Evolutionary conservation across 2,797 vertebrate genomes (phyloP).

Genomic region (Tangara arthus): DNA sequence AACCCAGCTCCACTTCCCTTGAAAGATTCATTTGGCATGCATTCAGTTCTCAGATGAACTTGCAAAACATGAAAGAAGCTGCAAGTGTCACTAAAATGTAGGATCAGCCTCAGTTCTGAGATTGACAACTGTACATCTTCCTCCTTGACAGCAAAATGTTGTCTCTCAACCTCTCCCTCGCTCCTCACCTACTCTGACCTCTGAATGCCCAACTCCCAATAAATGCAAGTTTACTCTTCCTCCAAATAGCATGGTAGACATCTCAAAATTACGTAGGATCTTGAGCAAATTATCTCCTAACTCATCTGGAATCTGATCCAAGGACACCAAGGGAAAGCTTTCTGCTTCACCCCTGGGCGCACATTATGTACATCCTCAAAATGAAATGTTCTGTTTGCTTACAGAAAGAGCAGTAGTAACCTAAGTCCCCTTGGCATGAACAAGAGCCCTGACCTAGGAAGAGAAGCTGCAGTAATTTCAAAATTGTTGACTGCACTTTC

Average conservation of each 20-base stretch:
- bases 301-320: not conserved
- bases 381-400: not conserved
- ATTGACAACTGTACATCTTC: not conserved
- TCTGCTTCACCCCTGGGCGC: not conserved
- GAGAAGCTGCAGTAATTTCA: slow-evolving; percentile 49
- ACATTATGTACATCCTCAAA: not conserved
- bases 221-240: not conserved
- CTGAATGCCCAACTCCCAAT: not conserved
- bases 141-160: not conserved
- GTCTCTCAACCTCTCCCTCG: not conserved
- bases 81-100: not conserved
- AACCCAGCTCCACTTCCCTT: slow-evolving; percentile 17
- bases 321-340: not conserved
- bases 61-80: slow-evolving; percentile 23
- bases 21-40: slow-evolving; percentile 30
- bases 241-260: not conserved
- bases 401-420: not conserved
- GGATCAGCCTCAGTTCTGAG: not conserved
- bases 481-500: slow-evolving; percentile 38
- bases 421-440: not conserved
- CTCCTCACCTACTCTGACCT: not conserved
- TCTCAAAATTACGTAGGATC: not conserved
- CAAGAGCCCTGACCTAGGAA: not conserved
- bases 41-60: slow-evolving; percentile 17
- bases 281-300: not conserved